A percentile compares a stretch with the other conserved stretches of the same genome.
Conservation (phyloP, 2,113 vertebrate genomes). For the Diadophis punctatus region DNA sequence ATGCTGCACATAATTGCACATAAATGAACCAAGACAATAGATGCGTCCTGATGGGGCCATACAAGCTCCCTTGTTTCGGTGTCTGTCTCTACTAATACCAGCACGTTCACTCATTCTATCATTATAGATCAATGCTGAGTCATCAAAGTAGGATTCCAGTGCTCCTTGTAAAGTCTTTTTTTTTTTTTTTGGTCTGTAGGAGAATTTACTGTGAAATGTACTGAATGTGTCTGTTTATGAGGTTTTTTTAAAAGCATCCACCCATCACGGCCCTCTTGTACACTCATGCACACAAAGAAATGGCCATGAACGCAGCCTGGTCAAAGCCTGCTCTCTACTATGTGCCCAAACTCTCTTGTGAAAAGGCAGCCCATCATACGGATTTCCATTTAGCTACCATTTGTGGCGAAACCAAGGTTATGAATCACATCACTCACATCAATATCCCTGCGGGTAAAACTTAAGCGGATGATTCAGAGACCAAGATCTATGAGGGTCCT, state of each 20-base stretch:
- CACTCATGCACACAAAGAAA: background rate
- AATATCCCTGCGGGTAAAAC: background rate
- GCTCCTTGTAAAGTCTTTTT: background rate
- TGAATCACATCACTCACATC: background rate
- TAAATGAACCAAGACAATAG: background rate
- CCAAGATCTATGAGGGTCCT: background rate
- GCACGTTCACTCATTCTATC: background rate
- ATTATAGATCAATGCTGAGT: background rate
- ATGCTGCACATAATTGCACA: too few species aligned
- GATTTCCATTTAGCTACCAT: slow-evolving; percentile 9
- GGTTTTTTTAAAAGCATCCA: background rate
- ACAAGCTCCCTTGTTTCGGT: background rate
- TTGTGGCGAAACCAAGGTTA: background rate
- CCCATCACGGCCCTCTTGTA: background rate
- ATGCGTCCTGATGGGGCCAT: background rate
- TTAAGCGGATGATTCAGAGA: slow-evolving; percentile 6
- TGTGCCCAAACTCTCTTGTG: background rate
- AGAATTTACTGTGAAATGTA: background rate
- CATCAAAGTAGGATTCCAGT: background rate
- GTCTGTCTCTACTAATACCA: background rate
- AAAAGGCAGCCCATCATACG: background rate
- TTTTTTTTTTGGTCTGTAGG: background rate
- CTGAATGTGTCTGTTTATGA: background rate
- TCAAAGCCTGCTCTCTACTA: background rate
- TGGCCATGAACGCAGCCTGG: background rate